A percentile compares a stretch with the other conserved stretches of the same genome.
Conservation (phyloP, 2,888 invertebrate species). For the Drosophila neutralis region DNA sequence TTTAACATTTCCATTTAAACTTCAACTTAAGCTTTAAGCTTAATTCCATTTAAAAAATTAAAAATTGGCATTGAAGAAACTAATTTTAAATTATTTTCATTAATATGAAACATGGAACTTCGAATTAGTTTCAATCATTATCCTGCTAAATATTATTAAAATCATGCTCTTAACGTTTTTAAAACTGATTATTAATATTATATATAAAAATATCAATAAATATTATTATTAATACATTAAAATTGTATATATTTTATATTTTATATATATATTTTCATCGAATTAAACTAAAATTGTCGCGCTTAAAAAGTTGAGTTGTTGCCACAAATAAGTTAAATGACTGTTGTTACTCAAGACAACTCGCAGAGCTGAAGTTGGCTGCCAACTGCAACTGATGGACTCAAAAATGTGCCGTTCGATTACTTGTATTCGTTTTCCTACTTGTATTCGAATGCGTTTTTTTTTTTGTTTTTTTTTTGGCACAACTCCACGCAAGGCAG, state of each 20-base stretch:
- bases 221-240: no score
- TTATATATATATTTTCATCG: background rate
- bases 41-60: background rate
- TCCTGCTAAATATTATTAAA: rapidly evolving
- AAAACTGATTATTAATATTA: background rate
- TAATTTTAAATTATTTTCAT: background rate
- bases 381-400: slow-evolving; percentile 7
- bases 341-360: background rate
- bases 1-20: background rate
- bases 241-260: no score
- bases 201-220: background rate
- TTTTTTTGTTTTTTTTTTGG: background rate
- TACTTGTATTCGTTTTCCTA: background rate
- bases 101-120: background rate
- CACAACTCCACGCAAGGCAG: slow-evolving; percentile 36
- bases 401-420: background rate
- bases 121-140: background rate
- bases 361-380: background rate
- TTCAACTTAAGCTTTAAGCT: background rate
- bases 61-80: background rate
- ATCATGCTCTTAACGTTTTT: background rate
- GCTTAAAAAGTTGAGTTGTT: background rate
- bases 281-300: background rate
- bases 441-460: background rate
- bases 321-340: background rate